Base-by-base conservation (phyloP, 2,113 vertebrate genomes). In the Coracopsis vasa region DNA sequence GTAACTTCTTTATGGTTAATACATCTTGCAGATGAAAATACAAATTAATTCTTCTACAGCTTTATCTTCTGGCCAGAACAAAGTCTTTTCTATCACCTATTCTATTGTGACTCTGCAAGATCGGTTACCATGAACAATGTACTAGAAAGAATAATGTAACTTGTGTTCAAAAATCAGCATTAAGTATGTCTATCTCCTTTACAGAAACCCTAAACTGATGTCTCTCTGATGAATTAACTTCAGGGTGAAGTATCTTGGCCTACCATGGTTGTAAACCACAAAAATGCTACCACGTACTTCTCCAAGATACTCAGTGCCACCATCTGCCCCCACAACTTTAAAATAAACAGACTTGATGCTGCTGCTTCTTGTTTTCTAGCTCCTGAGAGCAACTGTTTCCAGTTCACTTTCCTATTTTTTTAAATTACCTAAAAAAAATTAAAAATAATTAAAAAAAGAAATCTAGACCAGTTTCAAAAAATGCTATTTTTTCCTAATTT, bases 61-160 rank as follows among this genome's bases (percentile, higher is more conserved):
- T 72, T 71, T 25, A 42, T 11, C 39, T 77, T 31, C 17, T 13
- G 23, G 31, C 9, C 24, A 29, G 71, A 88, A 70, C 15, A 84
- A 21, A 45, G 60, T 33, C 35, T 73, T 25, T 84, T 60, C 29
- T 16, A 35, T 35, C 69, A 70, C 54, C 69, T 54, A 6, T 28
- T 37, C 60, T 21, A 6, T 2, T 14, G 61, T 0, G 0, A 64
- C 17, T 79, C 51, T 24, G 1, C 13, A 47, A 28, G 39, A 16
- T 28, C 17, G 62, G 53, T 39, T 47, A 53, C 53, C 10, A 31
- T 3, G 13, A 79, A 29, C 47, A 79, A 24, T 1, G 19, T 45
- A 33, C 48, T 5, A 70, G 58, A 45, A 92, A 86, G 13, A 81
- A 31, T 8, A 91, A 54, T 0, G 0, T 3, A 54, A 56, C 11